Conservation (phyloP, 2,888 invertebrate species). For the Coenonympha arcania region DNA sequence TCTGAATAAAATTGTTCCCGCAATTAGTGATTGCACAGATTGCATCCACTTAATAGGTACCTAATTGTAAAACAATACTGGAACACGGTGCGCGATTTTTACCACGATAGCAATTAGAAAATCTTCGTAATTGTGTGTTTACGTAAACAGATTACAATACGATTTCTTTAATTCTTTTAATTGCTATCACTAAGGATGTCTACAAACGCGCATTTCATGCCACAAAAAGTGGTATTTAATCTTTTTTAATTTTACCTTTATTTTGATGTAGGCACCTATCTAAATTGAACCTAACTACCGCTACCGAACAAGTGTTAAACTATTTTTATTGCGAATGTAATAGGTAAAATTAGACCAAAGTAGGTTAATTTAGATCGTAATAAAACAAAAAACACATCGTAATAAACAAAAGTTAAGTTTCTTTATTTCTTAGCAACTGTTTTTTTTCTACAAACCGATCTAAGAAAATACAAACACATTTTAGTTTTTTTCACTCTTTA, state of each 20-base stretch:
- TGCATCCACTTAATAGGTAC: constrained; percentile 30
- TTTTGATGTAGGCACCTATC: background rate
- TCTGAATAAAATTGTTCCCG: constrained; percentile 30
- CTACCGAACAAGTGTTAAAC: too few species aligned
- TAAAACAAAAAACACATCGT: too few species aligned
- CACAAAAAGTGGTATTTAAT: background rate
- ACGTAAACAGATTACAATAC: constrained; percentile 24
- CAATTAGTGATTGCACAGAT: constrained; percentile 34
- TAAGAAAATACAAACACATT: too few species aligned
- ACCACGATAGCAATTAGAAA: constrained; percentile 41
- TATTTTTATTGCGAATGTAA: too few species aligned
- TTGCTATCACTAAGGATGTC: constrained; percentile 11
- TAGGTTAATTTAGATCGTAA: too few species aligned
- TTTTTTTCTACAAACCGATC: too few species aligned
- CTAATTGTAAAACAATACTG: constrained; percentile 37
- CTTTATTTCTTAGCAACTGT: too few species aligned
- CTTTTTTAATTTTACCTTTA: background rate
- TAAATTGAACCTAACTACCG: too few species aligned
- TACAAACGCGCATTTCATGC: background rate
- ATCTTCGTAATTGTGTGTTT: constrained; percentile 23
- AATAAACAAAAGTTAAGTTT: too few species aligned
- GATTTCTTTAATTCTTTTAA: constrained; percentile 20
- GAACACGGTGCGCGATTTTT: constrained; percentile 37
- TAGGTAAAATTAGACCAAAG: too few species aligned
- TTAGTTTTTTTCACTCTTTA: too few species aligned